Percentiles rank a stretch among this genome's conserved stretches.
Conservation (phyloP, 2,888 invertebrate species). For the Drosophila infuscata region DNA sequence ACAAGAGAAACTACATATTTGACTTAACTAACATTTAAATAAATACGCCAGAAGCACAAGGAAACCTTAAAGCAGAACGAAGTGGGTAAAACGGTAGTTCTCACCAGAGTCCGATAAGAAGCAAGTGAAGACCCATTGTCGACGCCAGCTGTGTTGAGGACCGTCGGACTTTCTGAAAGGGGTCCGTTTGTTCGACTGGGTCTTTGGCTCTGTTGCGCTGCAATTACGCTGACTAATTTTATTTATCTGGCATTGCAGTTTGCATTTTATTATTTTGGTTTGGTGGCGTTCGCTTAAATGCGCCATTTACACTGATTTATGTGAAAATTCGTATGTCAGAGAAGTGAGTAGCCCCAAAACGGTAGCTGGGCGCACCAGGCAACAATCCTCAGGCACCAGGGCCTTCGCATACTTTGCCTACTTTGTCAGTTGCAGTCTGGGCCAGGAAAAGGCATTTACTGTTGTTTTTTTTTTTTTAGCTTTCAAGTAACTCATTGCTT, state of each 20-base stretch:
- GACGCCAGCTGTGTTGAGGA: neutral
- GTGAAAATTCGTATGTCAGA: conserved; percentile 72
- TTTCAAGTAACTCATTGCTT: conserved; percentile 57
- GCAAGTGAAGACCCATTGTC: neutral
- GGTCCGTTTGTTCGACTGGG: conserved; percentile 20
- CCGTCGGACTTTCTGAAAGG: neutral
- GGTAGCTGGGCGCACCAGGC: conserved; percentile 8
- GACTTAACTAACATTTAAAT: neutral
- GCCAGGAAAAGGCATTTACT: conserved; percentile 21
- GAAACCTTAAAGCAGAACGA: conserved; percentile 26
- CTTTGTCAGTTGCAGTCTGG: conserved; percentile 23
- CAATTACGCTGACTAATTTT: conserved; percentile 74
- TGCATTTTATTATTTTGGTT: conserved; percentile 45
- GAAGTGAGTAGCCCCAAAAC: conserved; percentile 9
- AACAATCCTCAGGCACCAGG: neutral
- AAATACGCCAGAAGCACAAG: conserved; percentile 1
- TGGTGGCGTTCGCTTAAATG: conserved; percentile 64
- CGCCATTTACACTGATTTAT: conserved; percentile 74
- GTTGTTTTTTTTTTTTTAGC: conserved; percentile 44
- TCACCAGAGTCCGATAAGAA: conserved; percentile 27
- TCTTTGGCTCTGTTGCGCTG: conserved; percentile 23
- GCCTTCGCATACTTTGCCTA: conserved; percentile 1
- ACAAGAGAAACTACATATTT: neutral
- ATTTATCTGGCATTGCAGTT: conserved; percentile 62
- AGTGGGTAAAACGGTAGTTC: conserved; percentile 55